These are phyloP conservation scores for Fistularia tabacaria DNA, from an alignment of 2,797 vertebrate species.

Conservation along the genomic window DNA sequence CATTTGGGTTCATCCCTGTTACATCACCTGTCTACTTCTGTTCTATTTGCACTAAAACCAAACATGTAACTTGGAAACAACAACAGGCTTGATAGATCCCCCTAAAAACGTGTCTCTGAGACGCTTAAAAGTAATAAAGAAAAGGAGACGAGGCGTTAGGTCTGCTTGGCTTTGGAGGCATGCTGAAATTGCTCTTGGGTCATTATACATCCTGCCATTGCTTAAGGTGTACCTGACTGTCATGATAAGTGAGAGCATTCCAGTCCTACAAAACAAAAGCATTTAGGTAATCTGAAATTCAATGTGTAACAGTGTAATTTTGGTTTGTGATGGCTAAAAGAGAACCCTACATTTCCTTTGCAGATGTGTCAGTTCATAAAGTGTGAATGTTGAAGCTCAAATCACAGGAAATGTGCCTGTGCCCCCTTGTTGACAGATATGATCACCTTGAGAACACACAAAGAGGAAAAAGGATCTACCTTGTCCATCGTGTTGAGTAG, in stretches of 20 bases:
- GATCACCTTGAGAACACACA: constrained; percentile 35
- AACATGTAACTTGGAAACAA: constrained; percentile 59
- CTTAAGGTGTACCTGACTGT: constrained; percentile 13
- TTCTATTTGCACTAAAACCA: constrained; percentile 80
- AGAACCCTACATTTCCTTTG: too few relatives aligned
- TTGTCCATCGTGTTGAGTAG: constrained; percentile 40
- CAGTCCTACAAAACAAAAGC: constrained; percentile 44
- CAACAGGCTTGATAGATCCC: constrained; percentile 45
- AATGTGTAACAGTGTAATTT: background rate
- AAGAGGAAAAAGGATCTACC: constrained; percentile 22
- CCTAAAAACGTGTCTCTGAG: background rate
- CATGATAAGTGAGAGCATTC: constrained; percentile 57
- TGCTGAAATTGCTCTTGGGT: constrained; percentile 42
- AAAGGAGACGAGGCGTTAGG: constrained; percentile 6
- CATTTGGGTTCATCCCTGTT: constrained; percentile 54
- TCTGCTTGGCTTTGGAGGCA: constrained; percentile 23
- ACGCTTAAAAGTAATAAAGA: constrained; percentile 18
- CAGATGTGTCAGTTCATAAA: too few relatives aligned
- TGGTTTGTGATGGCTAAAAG: too few relatives aligned
- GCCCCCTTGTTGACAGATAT: constrained; percentile 38
- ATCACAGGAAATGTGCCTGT: constrained; percentile 65
- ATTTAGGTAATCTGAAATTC: too few relatives aligned
- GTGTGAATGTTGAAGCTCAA: constrained; percentile 42
- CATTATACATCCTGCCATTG: constrained; percentile 37
- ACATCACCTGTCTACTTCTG: constrained; percentile 66